Evolutionary conservation across 2,888 invertebrate genomes (phyloP).

Genomic region (Oegoconia quadripuncta): DNA sequence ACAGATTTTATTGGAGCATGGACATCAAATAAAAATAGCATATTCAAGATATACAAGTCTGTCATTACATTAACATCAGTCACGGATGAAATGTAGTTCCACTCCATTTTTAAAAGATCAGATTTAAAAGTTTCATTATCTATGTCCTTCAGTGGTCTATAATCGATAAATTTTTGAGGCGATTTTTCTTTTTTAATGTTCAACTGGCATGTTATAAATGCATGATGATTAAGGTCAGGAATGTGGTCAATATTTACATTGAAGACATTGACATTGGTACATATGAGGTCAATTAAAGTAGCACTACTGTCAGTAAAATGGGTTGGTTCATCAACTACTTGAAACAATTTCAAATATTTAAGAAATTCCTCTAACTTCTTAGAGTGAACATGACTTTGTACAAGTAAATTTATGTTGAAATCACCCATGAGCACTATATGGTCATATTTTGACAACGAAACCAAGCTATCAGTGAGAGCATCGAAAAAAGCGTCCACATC

Average conservation of each 20-base stretch:
- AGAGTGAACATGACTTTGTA: no score
- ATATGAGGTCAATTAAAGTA: conserved; percentile 12
- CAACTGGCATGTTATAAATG: not conserved
- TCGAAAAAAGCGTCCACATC: conserved; percentile 5
- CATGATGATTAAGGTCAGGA: not conserved
- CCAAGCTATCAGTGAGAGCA: not conserved
- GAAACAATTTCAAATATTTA: not conserved
- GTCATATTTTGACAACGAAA: not conserved
- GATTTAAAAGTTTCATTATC: not conserved
- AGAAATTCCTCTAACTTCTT: conserved; percentile 4
- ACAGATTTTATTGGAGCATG: no score
- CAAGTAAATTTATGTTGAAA: conserved; percentile 7
- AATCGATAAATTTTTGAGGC: not conserved
- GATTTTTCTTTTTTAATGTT: not conserved
- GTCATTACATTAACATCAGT: no score
- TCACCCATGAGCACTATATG: conserved; percentile 1
- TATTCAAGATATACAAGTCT: no score
- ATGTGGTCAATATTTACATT: not conserved
- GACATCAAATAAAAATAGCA: no score
- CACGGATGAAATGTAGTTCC: no score
- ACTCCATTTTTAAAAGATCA: no score
- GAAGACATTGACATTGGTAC: not conserved
- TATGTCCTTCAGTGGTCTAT: not conserved
- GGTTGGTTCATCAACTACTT: conserved; percentile 5
- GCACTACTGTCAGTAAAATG: conserved; percentile 10